Evolutionary conservation across 1,140 invertebrate genomes (phyloP).

Genomic region (Grapholita molesta): DNA sequence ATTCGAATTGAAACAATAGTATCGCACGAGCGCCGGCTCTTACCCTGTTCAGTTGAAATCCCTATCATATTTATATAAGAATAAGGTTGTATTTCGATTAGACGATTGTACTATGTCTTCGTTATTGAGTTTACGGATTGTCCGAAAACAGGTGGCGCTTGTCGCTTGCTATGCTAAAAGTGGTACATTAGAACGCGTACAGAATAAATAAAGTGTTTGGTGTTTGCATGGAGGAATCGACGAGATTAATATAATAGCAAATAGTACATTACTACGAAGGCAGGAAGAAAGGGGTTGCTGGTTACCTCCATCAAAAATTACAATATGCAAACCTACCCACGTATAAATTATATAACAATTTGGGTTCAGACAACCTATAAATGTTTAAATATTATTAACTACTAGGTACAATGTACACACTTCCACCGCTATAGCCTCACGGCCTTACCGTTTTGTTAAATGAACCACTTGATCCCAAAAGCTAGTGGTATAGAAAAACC

Average conservation of each 20-base stretch:
- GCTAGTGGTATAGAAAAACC: too few species aligned
- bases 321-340: too few species aligned
- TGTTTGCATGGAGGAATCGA: too few species aligned
- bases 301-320: too few species aligned
- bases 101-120: not conserved
- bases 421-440: too few species aligned
- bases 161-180: constrained; percentile 5
- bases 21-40: not conserved
- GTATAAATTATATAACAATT: too few species aligned
- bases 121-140: not conserved
- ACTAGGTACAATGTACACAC: too few species aligned
- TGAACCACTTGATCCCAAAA: too few species aligned
- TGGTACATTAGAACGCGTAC: not conserved
- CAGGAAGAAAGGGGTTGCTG: too few species aligned
- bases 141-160: not conserved
- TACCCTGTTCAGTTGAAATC: not conserved
- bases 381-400: too few species aligned
- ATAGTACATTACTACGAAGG: not conserved
- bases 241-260: not conserved
- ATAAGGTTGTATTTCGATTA: not conserved
- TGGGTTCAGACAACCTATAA: too few species aligned
- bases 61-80: not conserved
- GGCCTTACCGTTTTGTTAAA: too few species aligned
- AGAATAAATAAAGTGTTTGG: not conserved
- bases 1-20: constrained; percentile 5